Evolutionary conservation across 2,113 vertebrate species (phyloP).

Genomic region (Rattus rattus): DNA sequence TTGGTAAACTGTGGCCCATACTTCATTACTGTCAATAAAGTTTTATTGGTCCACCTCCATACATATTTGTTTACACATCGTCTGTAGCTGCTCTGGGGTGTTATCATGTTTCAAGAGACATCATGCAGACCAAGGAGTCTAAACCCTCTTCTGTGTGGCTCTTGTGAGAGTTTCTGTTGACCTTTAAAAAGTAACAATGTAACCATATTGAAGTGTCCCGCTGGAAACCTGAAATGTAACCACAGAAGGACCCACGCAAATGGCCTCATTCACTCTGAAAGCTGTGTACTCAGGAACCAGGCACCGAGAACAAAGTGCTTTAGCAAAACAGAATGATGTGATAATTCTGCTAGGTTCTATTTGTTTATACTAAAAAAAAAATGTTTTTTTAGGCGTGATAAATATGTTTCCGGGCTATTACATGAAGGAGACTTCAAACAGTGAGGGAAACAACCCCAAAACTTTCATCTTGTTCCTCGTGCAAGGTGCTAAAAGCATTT

Average conservation of each 20-base stretch:
- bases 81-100: neutral
- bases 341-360: neutral
- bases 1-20: neutral
- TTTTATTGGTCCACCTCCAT: neutral
- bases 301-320: neutral
- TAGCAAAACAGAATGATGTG: neutral
- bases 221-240: neutral
- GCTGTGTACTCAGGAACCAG: neutral
- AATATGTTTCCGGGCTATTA: neutral
- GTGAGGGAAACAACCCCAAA: neutral
- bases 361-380: neutral
- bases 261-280: neutral
- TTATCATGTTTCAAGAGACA: neutral
- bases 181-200: neutral
- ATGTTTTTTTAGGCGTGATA: neutral
- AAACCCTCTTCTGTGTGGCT: neutral
- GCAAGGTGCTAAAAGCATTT: constrained; percentile 20
- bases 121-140: neutral
- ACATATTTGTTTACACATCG: rapidly evolving
- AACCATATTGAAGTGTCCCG: rapidly evolving
- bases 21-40: neutral
- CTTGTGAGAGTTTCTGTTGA: neutral
- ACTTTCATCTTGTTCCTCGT: neutral
- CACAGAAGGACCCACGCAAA: neutral
- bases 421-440: neutral